Base-by-base conservation (phyloP, 2,888 invertebrate species). In the Melinaea marsaeus region DNA sequence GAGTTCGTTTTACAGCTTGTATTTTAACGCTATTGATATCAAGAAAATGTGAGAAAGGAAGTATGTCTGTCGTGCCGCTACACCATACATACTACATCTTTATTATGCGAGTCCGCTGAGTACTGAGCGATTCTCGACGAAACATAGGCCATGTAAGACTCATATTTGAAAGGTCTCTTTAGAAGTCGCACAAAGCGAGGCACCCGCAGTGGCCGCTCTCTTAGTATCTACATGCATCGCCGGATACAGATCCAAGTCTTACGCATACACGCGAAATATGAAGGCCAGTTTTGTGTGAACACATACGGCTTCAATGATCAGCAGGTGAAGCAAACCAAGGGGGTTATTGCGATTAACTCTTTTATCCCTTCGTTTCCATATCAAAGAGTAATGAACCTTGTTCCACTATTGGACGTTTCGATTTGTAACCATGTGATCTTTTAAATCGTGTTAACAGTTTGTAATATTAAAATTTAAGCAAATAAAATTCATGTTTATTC, bases 301-400 rank as follows among this genome's bases (percentile, higher is more conserved):
- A 89, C 84, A 86, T 90, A 88, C 83, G 89, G 88, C 90, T 90
- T 90, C 89, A 81, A 88, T 88, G 87, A 88, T 90, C 90, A 90
- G 90, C 90, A 90, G 90, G 90, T 90, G 90, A 89, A 89, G 88
- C 85, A 81, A 86, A 86, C 83, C 83, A 84, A 90, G 87, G 90
- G 67, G 90, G 90, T 85, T 89, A 89, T 88, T 86, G 85, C 88
- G 90, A 89, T 88, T 89, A 89, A 88, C 88, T 89, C 87, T 87
- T 90, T 90, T 88, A 89, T 90, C 88, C 90, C 87, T 85, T 88
- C 86, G 88, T 89, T 89, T 88, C 86, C 86, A 89, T 89, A 88
- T 88, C 85, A 89, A 90, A 88, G 89, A 90, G 87, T 90, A 90
- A 89, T 89, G 89, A 90, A 90, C 89, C 88, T 89, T 88, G 85